phyloP scores from a whole-genome alignment of 2,888 invertebrate species.

The Cyaniris semiargus region DNA sequence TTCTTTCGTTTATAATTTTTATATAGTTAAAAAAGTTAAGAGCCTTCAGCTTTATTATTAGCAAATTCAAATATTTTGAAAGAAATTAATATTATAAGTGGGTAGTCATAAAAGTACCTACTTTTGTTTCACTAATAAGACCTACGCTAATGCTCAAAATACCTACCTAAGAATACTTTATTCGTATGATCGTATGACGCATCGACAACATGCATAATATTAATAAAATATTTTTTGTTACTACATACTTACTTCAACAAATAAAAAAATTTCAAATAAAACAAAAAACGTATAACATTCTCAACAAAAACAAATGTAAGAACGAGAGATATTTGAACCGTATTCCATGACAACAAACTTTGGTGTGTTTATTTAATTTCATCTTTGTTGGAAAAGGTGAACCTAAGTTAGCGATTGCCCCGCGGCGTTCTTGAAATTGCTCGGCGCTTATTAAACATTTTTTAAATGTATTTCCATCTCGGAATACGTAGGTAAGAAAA shows the following conservation, averaged over 20 bases:
- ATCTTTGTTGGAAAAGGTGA: constrained; percentile 47
- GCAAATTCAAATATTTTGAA: too few species aligned
- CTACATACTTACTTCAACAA: too few species aligned
- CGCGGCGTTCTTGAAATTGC: constrained; percentile 48
- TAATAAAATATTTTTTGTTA: not conserved
- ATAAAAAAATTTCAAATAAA: not conserved
- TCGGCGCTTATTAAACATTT: constrained; percentile 45
- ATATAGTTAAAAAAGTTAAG: not conserved
- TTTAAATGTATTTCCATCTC: constrained; percentile 37
- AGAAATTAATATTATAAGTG: too few species aligned
- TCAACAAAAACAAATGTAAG: constrained; percentile 2
- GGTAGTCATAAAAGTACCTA: too few species aligned
- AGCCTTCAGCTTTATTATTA: too few species aligned
- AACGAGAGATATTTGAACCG: constrained; percentile 41
- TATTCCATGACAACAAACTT: constrained; percentile 49
- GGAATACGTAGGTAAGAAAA: constrained; percentile 30
- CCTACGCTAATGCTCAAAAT: too few species aligned
- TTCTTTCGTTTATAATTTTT: constrained; percentile 22
- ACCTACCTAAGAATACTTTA: too few species aligned
- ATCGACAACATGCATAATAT: too few species aligned
- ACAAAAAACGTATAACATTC: constrained; percentile 19
- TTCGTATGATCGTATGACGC: too few species aligned
- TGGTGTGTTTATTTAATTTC: constrained; percentile 54
- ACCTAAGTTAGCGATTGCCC: constrained; percentile 48
- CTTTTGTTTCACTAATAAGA: too few species aligned